phyloP scores from a whole-genome alignment of 2,113 vertebrate species.

The Thinocorus orbignyianus region DNA sequence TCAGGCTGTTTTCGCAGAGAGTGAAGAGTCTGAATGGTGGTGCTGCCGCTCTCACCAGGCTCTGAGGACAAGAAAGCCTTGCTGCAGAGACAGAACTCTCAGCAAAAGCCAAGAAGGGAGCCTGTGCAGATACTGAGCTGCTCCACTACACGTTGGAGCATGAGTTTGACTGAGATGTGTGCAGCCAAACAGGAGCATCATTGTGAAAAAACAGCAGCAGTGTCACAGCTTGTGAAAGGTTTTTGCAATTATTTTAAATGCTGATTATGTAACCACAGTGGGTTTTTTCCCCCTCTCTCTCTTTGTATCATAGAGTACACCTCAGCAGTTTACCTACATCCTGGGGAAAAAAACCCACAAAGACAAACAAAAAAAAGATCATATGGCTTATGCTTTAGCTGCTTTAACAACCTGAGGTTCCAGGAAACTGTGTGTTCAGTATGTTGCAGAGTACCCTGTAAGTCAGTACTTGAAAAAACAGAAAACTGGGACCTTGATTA shows the following conservation, averaged over 20 bases:
- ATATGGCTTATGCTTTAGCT: not conserved
- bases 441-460: not conserved
- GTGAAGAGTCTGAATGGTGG: not conserved
- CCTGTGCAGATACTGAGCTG: no score
- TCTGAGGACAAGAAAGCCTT: not conserved
- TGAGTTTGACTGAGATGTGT: accelerated
- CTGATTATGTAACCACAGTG: not conserved
- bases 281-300: accelerated
- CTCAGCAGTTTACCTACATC: not conserved
- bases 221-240: not conserved
- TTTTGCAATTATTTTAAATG: not conserved
- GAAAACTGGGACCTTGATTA: not conserved
- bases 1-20: not conserved
- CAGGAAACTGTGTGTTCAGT: not conserved
- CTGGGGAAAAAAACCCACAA: no score
- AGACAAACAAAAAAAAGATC: not conserved
- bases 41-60: not conserved
- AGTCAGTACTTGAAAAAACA: not conserved
- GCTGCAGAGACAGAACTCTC: not conserved
- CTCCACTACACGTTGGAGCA: accelerated
- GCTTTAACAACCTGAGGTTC: not conserved
- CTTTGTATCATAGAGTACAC: not conserved
- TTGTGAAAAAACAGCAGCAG: not conserved
- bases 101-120: not conserved
- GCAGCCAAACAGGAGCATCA: not conserved